Evolutionary conservation across 2,888 invertebrate species (phyloP), one percentile per base, ranked within the genome.

Genomic region (Microplitis deprimator): DNA sequence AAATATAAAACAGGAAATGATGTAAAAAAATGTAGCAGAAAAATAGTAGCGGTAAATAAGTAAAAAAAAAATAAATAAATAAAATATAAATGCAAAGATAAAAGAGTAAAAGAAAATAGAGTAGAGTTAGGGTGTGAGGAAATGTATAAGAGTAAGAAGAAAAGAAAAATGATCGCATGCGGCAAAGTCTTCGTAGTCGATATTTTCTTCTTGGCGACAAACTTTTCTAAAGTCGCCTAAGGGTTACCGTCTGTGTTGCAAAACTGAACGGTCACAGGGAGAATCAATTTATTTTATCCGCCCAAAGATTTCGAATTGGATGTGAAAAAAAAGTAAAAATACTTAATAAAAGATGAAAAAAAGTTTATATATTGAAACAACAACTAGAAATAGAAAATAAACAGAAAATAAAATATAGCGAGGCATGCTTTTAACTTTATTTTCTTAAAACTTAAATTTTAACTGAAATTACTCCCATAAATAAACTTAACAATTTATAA

Each of bases 161-260:
- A 13, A 5, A 13, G 41, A 59, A 41, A 17, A 64, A 39, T 20
- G 72, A 65, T 69, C 72, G 75, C 75, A 75, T 69, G 75, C 64
- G 71, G 72, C 17, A 62, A 61, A 78, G 72, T 75, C 13, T 59
- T 70, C 50, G 64, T 64, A 64, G 72, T 72, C 70, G 65, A 75
- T 68, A 68, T 50, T 75, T 77, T 64, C 68, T 77, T 64, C 61
- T 29, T 76, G 72, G 72, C 73, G 73, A 78, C 72, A 68, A 78
- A 72, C 70, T 78, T 77, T 72, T 50, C 16, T 7, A 71, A 71
- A 76, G 71, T 71, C 65, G 68, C 41, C 60, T 40, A 64, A 61
- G 68, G 29, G 75, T 59, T 62, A 73, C 65, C 38, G 17, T 61
- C 61, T 61, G 38, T 62, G 61, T 16, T 40, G 13, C 29, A 29